A percentile compares a stretch with the other conserved stretches of the same genome.
phyloP scores from a whole-genome alignment of 2,797 vertebrate genomes.

The Acipenser oxyrinchus region DNA sequence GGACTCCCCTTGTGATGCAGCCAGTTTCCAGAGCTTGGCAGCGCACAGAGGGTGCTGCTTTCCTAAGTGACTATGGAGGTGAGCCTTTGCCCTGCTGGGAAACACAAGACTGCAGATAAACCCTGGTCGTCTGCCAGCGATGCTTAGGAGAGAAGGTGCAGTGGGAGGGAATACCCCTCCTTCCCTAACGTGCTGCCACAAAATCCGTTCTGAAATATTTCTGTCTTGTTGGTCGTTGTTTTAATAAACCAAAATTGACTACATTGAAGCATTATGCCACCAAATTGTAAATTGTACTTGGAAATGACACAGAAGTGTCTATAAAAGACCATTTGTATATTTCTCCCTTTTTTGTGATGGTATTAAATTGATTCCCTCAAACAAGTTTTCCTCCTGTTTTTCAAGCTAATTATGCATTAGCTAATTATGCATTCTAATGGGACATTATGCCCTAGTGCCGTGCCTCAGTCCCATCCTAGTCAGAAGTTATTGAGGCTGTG shows the following conservation, averaged over 20 bases:
- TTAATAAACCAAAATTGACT: not conserved
- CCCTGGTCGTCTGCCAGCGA: not conserved
- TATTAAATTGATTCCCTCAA: no score
- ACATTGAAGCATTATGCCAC: not conserved
- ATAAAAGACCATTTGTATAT: no score
- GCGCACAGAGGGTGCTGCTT: not conserved
- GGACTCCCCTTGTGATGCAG: not conserved
- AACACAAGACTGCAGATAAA: not conserved
- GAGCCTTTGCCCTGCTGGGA: not conserved
- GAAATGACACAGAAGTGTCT: no score
- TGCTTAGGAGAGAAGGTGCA: not conserved
- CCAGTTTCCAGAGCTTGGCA: not conserved
- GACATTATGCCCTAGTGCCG: no score
- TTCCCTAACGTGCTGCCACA: not conserved
- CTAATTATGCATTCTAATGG: no score
- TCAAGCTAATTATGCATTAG: no score
- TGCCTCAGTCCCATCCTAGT: no score
- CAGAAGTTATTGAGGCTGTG: no score
- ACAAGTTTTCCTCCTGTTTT: no score
- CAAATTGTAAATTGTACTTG: no score
- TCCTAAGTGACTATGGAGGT: not conserved
- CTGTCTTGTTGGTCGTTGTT: not conserved
- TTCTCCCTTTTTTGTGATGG: no score
- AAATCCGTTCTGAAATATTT: not conserved
- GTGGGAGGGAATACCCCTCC: not conserved